phyloP scores from a whole-genome alignment of 2,113 vertebrate species.

The Laticauda colubrina region DNA sequence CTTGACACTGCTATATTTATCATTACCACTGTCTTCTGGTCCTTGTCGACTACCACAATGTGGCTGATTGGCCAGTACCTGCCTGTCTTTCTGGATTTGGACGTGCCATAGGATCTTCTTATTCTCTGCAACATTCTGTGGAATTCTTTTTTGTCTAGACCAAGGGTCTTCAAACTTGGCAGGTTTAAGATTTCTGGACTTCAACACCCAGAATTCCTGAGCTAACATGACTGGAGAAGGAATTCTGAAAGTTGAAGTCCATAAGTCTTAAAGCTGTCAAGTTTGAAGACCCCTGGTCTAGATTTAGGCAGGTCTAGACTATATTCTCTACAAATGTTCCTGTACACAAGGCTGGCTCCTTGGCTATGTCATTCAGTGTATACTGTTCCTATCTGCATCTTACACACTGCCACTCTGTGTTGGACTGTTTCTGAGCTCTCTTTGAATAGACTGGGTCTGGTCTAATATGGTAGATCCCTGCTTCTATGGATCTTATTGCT shows the following conservation, averaged over 20 bases:
- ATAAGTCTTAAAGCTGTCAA: too few species aligned
- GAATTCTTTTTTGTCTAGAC: neutral
- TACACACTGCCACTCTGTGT: neutral
- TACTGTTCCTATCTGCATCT: neutral
- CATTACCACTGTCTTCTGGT: neutral
- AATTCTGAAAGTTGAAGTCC: too few species aligned
- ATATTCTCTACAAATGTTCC: neutral
- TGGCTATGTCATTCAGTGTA: neutral
- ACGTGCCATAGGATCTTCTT: neutral
- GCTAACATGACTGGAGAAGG: too few species aligned
- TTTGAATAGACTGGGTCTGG: neutral
- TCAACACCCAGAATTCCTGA: too few species aligned
- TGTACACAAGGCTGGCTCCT: neutral
- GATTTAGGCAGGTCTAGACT: neutral
- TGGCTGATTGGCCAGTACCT: neutral
- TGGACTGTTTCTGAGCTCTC: neutral
- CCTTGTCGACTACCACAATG: neutral
- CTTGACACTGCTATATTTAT: neutral
- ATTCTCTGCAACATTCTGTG: neutral
- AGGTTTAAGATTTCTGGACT: too few species aligned
- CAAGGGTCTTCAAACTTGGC: too few species aligned
- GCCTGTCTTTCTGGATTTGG: neutral
- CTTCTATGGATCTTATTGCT: neutral
- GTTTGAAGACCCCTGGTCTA: too few species aligned
- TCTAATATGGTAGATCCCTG: neutral